Percentiles rank a stretch among this genome's conserved stretches.
Conservation (phyloP, 2,113 vertebrate genomes). For the Urocolius indicus region DNA sequence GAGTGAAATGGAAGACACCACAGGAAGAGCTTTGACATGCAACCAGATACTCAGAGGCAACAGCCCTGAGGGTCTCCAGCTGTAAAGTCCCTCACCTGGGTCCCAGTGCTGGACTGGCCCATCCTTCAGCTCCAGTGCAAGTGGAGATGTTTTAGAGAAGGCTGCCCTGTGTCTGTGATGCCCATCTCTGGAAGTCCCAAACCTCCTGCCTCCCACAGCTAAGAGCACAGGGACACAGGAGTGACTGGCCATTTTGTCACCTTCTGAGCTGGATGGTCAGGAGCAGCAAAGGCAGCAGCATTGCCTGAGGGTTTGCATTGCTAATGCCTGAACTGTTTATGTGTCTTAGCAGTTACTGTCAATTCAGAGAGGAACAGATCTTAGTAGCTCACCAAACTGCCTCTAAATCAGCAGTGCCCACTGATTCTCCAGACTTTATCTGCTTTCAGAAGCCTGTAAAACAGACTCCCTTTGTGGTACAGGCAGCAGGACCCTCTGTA, state of each 20-base stretch:
- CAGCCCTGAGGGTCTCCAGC: background rate
- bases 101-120: background rate
- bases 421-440: background rate
- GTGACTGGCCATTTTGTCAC: rapidly evolving
- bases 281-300: background rate
- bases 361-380: background rate
- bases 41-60: background rate
- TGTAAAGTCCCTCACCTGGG: background rate
- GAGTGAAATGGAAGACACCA: background rate
- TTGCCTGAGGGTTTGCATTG: background rate
- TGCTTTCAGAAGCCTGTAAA: background rate
- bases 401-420: rapidly evolving
- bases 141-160: background rate
- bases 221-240: background rate
- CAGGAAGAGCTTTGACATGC: background rate
- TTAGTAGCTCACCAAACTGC: background rate
- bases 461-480: background rate
- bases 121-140: background rate
- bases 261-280: background rate
- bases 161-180: background rate
- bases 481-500: background rate
- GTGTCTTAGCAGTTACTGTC: background rate
- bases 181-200: background rate
- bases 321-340: background rate
- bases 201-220: background rate